Percentiles rank a stretch among this genome's conserved stretches.
These are phyloP conservation scores for Baronia brevicornis DNA, from an alignment of 2,888 invertebrate species.

Conservation along the genomic window DNA sequence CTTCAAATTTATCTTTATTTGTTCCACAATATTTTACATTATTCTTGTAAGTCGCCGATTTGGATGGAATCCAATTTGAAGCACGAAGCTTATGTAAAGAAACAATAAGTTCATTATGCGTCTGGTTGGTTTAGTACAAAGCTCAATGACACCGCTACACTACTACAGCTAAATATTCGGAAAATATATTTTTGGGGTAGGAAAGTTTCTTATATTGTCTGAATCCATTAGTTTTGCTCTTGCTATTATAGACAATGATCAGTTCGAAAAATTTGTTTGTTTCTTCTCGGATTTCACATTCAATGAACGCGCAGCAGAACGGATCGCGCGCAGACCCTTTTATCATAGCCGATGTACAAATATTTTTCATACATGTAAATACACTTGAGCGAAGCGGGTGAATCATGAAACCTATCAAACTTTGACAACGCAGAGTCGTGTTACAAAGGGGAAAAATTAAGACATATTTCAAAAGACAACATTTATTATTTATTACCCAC, in stretches of 20 bases:
- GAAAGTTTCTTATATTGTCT: too few relatives aligned
- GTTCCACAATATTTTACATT: conserved; percentile 22
- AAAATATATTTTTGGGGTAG: background rate
- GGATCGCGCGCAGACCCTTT: conserved; percentile 27
- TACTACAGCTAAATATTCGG: conserved; percentile 1
- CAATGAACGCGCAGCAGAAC: conserved; percentile 26
- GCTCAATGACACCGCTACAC: conserved; percentile 9
- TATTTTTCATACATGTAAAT: conserved; percentile 43
- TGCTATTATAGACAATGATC: background rate
- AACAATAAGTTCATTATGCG: conserved; percentile 29
- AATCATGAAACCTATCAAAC: conserved; percentile 43
- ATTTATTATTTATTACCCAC: conserved; percentile 33
- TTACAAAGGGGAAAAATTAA: conserved; percentile 48
- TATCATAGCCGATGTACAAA: conserved; percentile 35
- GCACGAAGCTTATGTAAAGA: conserved; percentile 21
- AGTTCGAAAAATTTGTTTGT: conserved; percentile 19
- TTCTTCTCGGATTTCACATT: conserved; percentile 27
- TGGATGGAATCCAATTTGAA: conserved; percentile 32
- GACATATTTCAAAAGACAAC: conserved; percentile 37
- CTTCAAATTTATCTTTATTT: conserved; percentile 17
- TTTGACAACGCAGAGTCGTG: conserved; percentile 48
- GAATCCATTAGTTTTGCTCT: background rate
- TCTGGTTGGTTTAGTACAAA: conserved; percentile 26
- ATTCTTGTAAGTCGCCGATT: conserved; percentile 23
- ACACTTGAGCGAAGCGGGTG: conserved; percentile 33